Conservation (phyloP, 1,140 invertebrate genomes). For the Listronotus oregonensis region DNA sequence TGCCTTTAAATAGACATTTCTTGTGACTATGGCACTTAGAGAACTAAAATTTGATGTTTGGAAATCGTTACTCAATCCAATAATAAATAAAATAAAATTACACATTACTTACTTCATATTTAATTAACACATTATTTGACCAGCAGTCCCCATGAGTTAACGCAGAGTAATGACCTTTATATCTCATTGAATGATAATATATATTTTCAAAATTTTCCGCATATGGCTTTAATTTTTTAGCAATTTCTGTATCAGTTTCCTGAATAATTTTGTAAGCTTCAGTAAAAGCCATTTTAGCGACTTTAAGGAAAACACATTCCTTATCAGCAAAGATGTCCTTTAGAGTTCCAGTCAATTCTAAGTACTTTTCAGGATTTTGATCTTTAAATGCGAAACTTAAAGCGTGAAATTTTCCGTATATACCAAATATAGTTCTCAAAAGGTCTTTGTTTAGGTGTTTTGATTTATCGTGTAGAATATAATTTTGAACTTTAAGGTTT, state of each 20-base stretch:
- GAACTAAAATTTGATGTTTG: too few species aligned
- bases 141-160: constrained; percentile 43
- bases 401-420: constrained; percentile 39
- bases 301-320: background rate
- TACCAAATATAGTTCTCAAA: constrained; percentile 24
- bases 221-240: constrained; percentile 25
- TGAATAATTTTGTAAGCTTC: constrained; percentile 8
- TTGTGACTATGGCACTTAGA: too few species aligned
- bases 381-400: constrained; percentile 57
- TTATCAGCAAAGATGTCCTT: constrained; percentile 45
- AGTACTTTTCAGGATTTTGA: constrained; percentile 45
- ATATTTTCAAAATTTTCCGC: constrained; percentile 11
- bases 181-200: constrained; percentile 18
- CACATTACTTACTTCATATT: constrained; percentile 40
- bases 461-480: constrained; percentile 18
- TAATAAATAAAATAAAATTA: constrained; percentile 10
- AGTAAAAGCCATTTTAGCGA: constrained; percentile 3
- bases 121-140: constrained; percentile 45
- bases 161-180: constrained; percentile 34
- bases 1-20: too few species aligned
- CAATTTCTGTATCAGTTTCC: constrained; percentile 17
- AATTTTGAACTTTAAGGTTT: constrained; percentile 32
- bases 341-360: constrained; percentile 7
- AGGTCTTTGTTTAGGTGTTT: constrained; percentile 19
- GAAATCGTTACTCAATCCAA: too few species aligned